Percentiles rank a stretch among this genome's conserved stretches.
These are phyloP conservation scores for Ciconia maguari DNA, from an alignment of 2,113 vertebrate species.

Conservation along the genomic window DNA sequence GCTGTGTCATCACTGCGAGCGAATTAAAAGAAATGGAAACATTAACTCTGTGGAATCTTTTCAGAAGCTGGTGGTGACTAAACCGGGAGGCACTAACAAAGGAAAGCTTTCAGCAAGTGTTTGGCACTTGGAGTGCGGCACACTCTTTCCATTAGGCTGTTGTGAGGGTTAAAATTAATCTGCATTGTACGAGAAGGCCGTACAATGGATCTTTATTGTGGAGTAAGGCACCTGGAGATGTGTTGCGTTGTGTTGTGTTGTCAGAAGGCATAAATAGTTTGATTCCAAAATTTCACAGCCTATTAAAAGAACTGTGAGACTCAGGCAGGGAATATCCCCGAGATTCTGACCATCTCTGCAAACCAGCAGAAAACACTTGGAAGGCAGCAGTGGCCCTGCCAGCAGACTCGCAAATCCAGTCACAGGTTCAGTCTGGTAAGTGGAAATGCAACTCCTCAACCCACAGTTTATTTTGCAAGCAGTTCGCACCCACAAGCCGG, in stretches of 20 bases:
- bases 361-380: background rate
- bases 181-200: background rate
- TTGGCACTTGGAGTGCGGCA: slow-evolving; percentile 25
- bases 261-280: slow-evolving; percentile 26
- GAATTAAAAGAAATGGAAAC: slow-evolving; percentile 78
- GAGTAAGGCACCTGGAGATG: slow-evolving; percentile 51
- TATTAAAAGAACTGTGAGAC: background rate
- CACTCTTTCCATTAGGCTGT: slow-evolving; percentile 47
- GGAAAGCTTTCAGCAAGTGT: slow-evolving; percentile 72
- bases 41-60: slow-evolving; percentile 77
- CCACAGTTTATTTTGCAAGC: background rate
- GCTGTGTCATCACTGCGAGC: slow-evolving; percentile 68
- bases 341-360: background rate
- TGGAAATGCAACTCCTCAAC: background rate
- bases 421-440: background rate
- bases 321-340: background rate
- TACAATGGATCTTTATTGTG: slow-evolving; percentile 23
- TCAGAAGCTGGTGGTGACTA: slow-evolving; percentile 70
- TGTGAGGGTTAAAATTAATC: slow-evolving; percentile 63
- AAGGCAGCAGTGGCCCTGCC: background rate
- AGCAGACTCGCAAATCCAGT: background rate
- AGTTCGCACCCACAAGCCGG: background rate
- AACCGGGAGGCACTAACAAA: slow-evolving; percentile 66
- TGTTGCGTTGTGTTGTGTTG: slow-evolving; percentile 34
- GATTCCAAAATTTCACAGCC: slow-evolving; percentile 35